Evolutionary conservation across 1,140 invertebrate species (phyloP), one percentile per base, ranked within the genome.

Genomic region (Pomacea maculata): DNA sequence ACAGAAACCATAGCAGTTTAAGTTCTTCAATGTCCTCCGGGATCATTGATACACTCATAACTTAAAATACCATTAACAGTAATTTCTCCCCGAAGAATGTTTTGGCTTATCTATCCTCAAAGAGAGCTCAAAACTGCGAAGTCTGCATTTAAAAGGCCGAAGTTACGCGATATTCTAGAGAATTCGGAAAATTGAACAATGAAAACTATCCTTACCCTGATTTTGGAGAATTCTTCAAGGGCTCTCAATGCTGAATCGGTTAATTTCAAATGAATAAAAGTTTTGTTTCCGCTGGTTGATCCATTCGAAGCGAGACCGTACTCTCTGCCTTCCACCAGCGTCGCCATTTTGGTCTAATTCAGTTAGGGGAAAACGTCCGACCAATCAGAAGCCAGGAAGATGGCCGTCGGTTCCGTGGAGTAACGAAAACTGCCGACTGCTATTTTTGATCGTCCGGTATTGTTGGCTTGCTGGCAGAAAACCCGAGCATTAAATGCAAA

Each of bases 271-370:
- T 97, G 97, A 92, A 97, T 94, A 91, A 97, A 94, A 90, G 96
- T 95, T 93, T 97, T 97, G 93, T 95, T 95, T 93, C 95, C 95
- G 93, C 95, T 94, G 93, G 94, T 95, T 94, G 94, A 94, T 93
- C 93, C 94, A 92, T 95, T 95, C 91, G 96, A 96, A 93, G 96
- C 96, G 94, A 97, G 95, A 93, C 95, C 96, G 96, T 97, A 97
- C 94, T 97, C 95, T 93, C 95, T 94, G 94, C 96, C 96, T 95
- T 96, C 95, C 94, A 95, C 95, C 94, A 97, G 95, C 94, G 95
- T 94, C 95, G 96, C 96, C 96, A 97, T 97, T 80, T 86, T 88
- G 83, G 80, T 80, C 78, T 72, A 78, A 77, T 71, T 77, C 71
- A 63, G 54, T 57, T 34, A 78, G 19, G 54, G 21, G 67, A 55